Percentiles rank a stretch among this genome's conserved stretches.
These are phyloP conservation scores for Alethe diademata DNA, from an alignment of 2,113 vertebrate genomes.

Conservation along the genomic window DNA sequence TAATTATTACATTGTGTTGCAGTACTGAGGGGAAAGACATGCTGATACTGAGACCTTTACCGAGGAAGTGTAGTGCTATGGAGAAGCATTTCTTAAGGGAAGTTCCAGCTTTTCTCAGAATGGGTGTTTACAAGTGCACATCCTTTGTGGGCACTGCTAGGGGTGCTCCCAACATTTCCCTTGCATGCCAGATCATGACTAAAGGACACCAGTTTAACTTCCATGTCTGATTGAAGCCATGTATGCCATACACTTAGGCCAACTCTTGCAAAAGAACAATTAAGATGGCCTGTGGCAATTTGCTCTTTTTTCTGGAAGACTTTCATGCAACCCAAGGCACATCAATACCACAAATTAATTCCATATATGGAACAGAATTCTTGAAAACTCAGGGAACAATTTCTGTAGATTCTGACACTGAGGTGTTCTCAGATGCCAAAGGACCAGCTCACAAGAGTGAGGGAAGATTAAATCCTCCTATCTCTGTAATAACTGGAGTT, in stretches of 20 bases:
- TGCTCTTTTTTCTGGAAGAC: neutral
- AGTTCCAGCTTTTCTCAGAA: neutral
- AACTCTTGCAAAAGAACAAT: neutral
- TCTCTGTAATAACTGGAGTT: neutral
- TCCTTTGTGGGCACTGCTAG: neutral
- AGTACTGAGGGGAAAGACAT: neutral
- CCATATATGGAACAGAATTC: neutral
- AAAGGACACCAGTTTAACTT: neutral
- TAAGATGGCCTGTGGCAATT: neutral
- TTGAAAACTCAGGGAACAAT: neutral
- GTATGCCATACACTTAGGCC: neutral
- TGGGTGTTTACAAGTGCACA: neutral
- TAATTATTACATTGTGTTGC: neutral
- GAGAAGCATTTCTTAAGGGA: neutral
- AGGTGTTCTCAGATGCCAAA: neutral
- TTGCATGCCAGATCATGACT: neutral
- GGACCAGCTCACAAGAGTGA: neutral
- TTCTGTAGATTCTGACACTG: neutral
- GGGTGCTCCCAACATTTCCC: neutral
- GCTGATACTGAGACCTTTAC: neutral
- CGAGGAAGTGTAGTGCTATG: neutral
- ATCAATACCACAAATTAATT: neutral
- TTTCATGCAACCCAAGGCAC: neutral
- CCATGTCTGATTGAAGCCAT: neutral
- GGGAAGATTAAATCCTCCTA: neutral